Evolutionary conservation across 2,797 vertebrate genomes (phyloP).

Genomic region (Schizopygopsis malacanthus): DNA sequence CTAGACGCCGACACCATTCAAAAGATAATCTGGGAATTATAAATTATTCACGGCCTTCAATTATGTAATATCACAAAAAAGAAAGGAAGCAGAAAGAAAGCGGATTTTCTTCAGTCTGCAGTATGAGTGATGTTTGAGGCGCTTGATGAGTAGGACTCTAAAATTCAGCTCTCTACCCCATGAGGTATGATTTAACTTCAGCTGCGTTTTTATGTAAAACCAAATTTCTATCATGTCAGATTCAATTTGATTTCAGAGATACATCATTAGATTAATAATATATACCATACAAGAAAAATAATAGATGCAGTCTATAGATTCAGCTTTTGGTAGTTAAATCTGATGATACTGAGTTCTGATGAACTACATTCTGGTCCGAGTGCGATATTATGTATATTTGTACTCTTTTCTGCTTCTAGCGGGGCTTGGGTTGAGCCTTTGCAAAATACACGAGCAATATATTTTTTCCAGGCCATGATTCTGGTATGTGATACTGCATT

Average conservation of each 20-base stretch:
- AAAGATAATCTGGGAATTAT: constrained; percentile 42
- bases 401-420: constrained; percentile 18
- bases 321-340: constrained; percentile 14
- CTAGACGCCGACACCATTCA: constrained; percentile 29
- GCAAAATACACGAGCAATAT: constrained; percentile 31
- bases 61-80: constrained; percentile 48
- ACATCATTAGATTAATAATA: constrained; percentile 13
- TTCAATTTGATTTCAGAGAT: background rate
- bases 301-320: background rate
- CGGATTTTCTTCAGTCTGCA: constrained; percentile 21
- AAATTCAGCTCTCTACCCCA: constrained; percentile 14
- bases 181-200: background rate
- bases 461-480: constrained; percentile 8
- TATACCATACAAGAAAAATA: background rate
- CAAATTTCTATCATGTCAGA: background rate
- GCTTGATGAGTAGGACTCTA: background rate
- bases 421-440: background rate
- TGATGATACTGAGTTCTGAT: background rate
- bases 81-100: constrained; percentile 29
- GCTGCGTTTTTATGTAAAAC: constrained; percentile 23
- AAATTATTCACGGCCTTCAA: constrained; percentile 47
- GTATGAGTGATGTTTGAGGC: constrained; percentile 16
- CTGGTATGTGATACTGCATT: constrained; percentile 6
- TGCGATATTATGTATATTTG: background rate
- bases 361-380: background rate